These are phyloP conservation scores for Lepidurus apus DNA, from an alignment of 1,140 invertebrate genomes.

Conservation along the genomic window DNA sequence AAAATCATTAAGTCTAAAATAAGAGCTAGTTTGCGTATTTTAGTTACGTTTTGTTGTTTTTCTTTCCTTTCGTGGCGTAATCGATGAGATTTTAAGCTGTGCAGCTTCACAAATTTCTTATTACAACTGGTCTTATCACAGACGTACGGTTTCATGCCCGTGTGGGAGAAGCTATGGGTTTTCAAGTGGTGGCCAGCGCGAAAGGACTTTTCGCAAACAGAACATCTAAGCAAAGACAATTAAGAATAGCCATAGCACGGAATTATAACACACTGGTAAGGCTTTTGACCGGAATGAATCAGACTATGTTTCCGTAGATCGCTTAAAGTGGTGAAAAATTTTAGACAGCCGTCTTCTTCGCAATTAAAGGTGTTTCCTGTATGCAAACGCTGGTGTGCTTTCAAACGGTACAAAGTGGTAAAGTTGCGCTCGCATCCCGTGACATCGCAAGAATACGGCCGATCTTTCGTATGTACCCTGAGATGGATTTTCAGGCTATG, in stretches of 20 bases:
- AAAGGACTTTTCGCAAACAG: constrained; percentile 84
- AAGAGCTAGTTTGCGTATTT: not conserved
- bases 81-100: constrained; percentile 72
- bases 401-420: constrained; percentile 85
- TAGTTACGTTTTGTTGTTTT: constrained; percentile 34
- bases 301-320: constrained; percentile 89
- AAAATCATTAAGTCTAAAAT: too few relatives aligned
- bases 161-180: constrained; percentile 70
- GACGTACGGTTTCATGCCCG: constrained; percentile 68
- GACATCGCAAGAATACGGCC: constrained; percentile 49
- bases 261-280: constrained; percentile 67
- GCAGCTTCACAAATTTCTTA: constrained; percentile 70
- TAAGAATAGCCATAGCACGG: constrained; percentile 33
- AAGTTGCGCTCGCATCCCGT: constrained; percentile 82
- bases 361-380: constrained; percentile 95
- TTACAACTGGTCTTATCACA: constrained; percentile 66
- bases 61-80: constrained; percentile 53
- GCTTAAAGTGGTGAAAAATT: constrained; percentile 88
- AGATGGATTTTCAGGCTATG: constrained; percentile 93
- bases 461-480: constrained; percentile 87
- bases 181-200: constrained; percentile 90
- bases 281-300: constrained; percentile 86
- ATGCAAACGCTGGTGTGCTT: constrained; percentile 86
- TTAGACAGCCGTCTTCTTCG: constrained; percentile 70
- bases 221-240: constrained; percentile 56